Evolutionary conservation across 2,797 vertebrate species (phyloP).

Genomic region (Dendrocincla fuliginosa): DNA sequence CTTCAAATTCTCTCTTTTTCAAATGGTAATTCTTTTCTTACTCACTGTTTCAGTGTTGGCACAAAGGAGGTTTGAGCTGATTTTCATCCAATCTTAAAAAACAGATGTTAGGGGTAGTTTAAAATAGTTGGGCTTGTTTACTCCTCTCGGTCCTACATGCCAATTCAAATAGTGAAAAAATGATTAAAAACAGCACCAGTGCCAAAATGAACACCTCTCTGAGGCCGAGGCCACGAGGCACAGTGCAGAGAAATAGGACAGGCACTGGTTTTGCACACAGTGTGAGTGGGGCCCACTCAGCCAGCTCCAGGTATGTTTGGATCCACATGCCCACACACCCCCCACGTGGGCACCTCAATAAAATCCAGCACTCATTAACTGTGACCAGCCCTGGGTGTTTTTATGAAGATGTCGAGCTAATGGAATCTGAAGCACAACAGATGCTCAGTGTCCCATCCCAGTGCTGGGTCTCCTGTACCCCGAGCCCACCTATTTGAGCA

Average conservation of each 20-base stretch:
- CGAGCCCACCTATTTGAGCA: background rate
- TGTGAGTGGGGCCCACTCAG: accelerated
- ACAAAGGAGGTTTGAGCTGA: constrained; percentile 31
- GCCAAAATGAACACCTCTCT: background rate
- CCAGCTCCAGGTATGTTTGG: background rate
- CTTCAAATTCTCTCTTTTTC: background rate
- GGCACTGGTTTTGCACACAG: background rate
- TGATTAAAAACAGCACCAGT: background rate
- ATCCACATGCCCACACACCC: background rate
- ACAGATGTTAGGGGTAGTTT: background rate
- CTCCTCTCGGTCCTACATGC: background rate
- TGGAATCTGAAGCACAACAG: background rate
- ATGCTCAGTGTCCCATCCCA: background rate
- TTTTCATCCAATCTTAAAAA: constrained; percentile 24
- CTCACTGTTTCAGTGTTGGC: background rate
- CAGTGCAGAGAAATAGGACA: background rate
- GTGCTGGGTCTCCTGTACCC: background rate
- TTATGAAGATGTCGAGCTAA: background rate
- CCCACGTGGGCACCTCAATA: background rate
- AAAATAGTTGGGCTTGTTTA: constrained; percentile 32
- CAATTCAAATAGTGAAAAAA: constrained; percentile 20
- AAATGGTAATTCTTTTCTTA: constrained; percentile 3
- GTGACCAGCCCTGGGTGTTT: background rate
- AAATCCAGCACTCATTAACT: background rate
- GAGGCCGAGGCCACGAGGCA: background rate